Conservation (phyloP, 2,797 vertebrate species). For the Spinibarbus caldwelli region DNA sequence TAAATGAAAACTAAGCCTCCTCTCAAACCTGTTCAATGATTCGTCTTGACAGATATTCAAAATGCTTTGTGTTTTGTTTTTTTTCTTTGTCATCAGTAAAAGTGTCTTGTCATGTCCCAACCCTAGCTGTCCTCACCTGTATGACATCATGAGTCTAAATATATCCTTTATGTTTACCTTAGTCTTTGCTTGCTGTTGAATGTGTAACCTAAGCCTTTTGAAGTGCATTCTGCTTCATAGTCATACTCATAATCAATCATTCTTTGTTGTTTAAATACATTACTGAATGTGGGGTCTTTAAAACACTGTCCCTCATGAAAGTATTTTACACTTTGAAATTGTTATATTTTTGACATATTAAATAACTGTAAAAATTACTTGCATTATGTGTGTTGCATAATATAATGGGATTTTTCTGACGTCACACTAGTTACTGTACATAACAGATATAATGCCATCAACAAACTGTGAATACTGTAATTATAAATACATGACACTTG, state of each 20-base stretch:
- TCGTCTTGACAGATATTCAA: not conserved
- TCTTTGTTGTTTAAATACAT: too few relatives aligned
- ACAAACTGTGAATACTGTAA: not conserved
- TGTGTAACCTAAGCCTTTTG: not conserved
- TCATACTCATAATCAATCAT: not conserved
- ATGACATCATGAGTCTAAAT: not conserved
- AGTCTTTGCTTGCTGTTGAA: not conserved
- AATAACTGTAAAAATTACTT: not conserved
- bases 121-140: not conserved
- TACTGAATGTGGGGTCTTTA: not conserved
- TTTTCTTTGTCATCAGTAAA: not conserved
- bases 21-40: not conserved
- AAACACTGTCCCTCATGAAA: not conserved
- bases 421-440: constrained; percentile 13
- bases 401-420: not conserved
- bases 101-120: not conserved
- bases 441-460: not conserved
- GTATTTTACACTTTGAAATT: not conserved
- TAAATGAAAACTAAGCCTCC: not conserved
- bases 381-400: not conserved
- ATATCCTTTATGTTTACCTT: not conserved
- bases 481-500: not conserved
- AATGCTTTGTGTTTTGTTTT: not conserved
- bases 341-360: not conserved
- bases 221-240: not conserved